phyloP scores from a whole-genome alignment of 2,888 invertebrate species.

The Lacanobia wlatinum region DNA sequence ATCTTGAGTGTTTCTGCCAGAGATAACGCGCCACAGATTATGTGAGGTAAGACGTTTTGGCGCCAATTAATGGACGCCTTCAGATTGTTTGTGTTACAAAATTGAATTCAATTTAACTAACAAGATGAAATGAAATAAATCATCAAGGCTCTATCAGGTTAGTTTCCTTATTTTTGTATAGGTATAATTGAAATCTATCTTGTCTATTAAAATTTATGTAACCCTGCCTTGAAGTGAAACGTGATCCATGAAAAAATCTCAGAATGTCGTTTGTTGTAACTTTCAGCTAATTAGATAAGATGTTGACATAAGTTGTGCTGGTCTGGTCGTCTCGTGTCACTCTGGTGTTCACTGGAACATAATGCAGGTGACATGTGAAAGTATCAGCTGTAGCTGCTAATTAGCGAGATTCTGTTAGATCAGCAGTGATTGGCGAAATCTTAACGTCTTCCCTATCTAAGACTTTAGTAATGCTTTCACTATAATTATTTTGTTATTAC shows the following conservation, averaged over 20 bases:
- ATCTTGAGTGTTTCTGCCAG: slow-evolving; percentile 58
- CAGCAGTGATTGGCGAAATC: slow-evolving; percentile 23
- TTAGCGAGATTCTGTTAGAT: slow-evolving; percentile 16
- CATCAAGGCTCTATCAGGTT: slow-evolving; percentile 1
- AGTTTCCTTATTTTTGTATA: slow-evolving; percentile 21
- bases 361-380: slow-evolving; percentile 58
- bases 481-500: background rate
- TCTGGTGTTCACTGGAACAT: slow-evolving; percentile 9
- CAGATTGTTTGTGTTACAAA: background rate
- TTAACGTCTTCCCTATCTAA: slow-evolving; percentile 18
- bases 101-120: slow-evolving; percentile 4
- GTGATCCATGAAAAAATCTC: slow-evolving; percentile 30
- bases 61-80: slow-evolving; percentile 50
- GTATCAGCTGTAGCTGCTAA: slow-evolving; percentile 27
- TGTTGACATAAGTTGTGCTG: slow-evolving; percentile 6
- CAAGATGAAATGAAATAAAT: slow-evolving; percentile 24
- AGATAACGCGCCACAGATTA: slow-evolving; percentile 55
- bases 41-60: slow-evolving; percentile 51
- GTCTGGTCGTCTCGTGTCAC: background rate
- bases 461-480: slow-evolving; percentile 35
- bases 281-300: slow-evolving; percentile 33
- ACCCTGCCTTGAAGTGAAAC: slow-evolving; percentile 26
- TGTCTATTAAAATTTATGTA: slow-evolving; percentile 21
- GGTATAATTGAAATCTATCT: slow-evolving; percentile 10
- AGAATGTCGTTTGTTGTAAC: slow-evolving; percentile 13